These are phyloP conservation scores for Eurypyga helias DNA, from an alignment of 2,113 vertebrate species.

Conservation along the genomic window DNA sequence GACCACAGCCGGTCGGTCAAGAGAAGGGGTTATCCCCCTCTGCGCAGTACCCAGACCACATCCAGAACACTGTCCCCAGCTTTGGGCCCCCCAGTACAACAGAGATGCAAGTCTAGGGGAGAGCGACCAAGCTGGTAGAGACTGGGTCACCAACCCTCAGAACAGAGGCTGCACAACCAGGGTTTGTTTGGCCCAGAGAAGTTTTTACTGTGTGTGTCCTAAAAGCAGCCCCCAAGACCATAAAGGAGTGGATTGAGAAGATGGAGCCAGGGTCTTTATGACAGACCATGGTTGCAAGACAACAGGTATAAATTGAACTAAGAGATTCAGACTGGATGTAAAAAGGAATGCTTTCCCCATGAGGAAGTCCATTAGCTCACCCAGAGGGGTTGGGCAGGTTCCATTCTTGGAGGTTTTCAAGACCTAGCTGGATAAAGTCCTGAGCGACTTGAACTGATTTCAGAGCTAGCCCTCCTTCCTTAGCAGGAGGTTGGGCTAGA, in stretches of 20 bases:
- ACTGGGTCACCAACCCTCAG: neutral
- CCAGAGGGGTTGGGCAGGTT: neutral
- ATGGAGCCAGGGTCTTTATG: neutral
- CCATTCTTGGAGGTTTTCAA: neutral
- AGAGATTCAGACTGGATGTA: neutral
- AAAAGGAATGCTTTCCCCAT: neutral
- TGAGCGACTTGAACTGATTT: neutral
- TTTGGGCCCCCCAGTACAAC: neutral
- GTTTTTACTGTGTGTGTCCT: neutral
- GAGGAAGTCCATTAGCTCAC: neutral
- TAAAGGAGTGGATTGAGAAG: neutral
- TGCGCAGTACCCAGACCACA: neutral
- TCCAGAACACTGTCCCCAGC: neutral
- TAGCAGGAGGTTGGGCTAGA: neutral
- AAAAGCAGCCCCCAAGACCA: accelerated
- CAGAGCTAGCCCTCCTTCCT: neutral
- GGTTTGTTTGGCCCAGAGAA: neutral
- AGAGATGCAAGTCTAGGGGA: neutral
- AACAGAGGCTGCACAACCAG: neutral
- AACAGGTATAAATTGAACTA: neutral
- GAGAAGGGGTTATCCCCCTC: neutral
- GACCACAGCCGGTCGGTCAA: accelerated
- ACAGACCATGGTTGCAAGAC: neutral
- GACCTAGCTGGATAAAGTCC: neutral
- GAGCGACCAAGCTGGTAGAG: accelerated